Evolutionary conservation across 2,888 invertebrate genomes (phyloP).

Genomic region (Patella ulyssiponensis): DNA sequence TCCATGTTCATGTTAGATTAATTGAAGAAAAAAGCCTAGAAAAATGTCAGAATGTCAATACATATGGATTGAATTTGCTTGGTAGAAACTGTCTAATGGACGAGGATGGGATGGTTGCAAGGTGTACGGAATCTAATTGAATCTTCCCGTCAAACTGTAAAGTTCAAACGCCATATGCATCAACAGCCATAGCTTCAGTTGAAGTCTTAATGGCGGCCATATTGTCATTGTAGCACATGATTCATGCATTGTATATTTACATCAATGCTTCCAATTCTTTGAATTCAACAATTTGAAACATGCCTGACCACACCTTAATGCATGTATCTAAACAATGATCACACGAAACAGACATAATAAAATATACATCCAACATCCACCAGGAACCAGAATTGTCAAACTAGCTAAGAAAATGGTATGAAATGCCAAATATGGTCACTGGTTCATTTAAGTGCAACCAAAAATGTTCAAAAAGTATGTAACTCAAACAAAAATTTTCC

Average conservation of each 20-base stretch:
- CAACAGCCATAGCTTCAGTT: not conserved
- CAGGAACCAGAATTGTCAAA: too few relatives aligned
- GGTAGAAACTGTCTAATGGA: not conserved
- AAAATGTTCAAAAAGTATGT: too few relatives aligned
- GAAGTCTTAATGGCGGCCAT: not conserved
- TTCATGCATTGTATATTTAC: not conserved
- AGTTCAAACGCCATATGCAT: conserved; percentile 12
- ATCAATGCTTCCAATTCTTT: too few relatives aligned
- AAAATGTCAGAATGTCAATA: conserved; percentile 11
- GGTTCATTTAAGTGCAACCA: too few relatives aligned
- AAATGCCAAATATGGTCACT: too few relatives aligned
- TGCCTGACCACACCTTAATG: not conserved
- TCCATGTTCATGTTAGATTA: not conserved
- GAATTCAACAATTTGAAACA: not conserved
- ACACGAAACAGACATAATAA: too few relatives aligned
- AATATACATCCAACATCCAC: too few relatives aligned
- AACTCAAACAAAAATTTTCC: too few relatives aligned
- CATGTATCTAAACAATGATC: not conserved
- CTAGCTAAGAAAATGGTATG: too few relatives aligned
- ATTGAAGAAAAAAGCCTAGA: conserved; percentile 9
- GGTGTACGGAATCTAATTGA: conserved; percentile 6
- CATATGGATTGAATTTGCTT: conserved; percentile 3
- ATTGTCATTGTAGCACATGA: conserved; percentile 1
- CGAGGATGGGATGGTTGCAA: conserved; percentile 1
- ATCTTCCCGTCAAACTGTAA: conserved; percentile 3